A percentile compares a stretch with the other conserved stretches of the same genome.
phyloP scores from a whole-genome alignment of 2,797 vertebrate genomes.

The Champsocephalus gunnari region DNA sequence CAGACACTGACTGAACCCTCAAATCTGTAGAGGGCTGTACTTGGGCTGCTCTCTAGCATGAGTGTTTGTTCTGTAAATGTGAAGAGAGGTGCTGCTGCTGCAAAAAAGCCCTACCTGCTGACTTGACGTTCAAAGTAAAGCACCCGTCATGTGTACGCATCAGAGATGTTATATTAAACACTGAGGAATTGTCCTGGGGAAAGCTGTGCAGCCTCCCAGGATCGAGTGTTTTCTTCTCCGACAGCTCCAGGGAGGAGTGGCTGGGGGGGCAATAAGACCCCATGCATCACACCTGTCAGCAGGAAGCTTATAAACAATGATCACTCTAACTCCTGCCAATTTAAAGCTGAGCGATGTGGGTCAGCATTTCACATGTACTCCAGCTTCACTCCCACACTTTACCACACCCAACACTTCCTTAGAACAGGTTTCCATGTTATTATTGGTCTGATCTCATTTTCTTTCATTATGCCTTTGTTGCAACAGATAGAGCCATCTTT shows the following conservation, averaged over 20 bases:
- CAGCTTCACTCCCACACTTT: not conserved
- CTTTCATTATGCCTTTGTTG: constrained; percentile 49
- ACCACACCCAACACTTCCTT: constrained; percentile 31
- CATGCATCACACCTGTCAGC: constrained; percentile 52
- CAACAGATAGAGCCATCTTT: constrained; percentile 30
- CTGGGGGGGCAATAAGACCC: constrained; percentile 34
- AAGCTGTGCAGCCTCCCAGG: constrained; percentile 24
- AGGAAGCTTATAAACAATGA: constrained; percentile 26
- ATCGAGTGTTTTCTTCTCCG: constrained; percentile 46
- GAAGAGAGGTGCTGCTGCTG: constrained; percentile 13
- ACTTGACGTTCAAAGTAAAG: constrained; percentile 53
- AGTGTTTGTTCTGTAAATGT: constrained; percentile 19
- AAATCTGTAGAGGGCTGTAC: constrained; percentile 9
- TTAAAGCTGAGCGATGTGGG: constrained; percentile 40
- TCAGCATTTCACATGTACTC: constrained; percentile 26
- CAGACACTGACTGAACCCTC: constrained; percentile 19
- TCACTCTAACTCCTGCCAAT: constrained; percentile 18
- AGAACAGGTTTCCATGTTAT: constrained; percentile 37
- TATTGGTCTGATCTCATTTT: constrained; percentile 42
- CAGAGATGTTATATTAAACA: constrained; percentile 43
- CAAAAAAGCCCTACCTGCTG: constrained; percentile 30
- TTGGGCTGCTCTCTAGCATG: not conserved
- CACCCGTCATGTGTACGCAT: constrained; percentile 43
- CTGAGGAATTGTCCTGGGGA: constrained; percentile 11
- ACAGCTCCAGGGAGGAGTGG: constrained; percentile 44